A percentile compares a stretch with the other conserved stretches of the same genome.
phyloP scores from a whole-genome alignment of 1,140 invertebrate genomes.

The Lethrus apterus region DNA sequence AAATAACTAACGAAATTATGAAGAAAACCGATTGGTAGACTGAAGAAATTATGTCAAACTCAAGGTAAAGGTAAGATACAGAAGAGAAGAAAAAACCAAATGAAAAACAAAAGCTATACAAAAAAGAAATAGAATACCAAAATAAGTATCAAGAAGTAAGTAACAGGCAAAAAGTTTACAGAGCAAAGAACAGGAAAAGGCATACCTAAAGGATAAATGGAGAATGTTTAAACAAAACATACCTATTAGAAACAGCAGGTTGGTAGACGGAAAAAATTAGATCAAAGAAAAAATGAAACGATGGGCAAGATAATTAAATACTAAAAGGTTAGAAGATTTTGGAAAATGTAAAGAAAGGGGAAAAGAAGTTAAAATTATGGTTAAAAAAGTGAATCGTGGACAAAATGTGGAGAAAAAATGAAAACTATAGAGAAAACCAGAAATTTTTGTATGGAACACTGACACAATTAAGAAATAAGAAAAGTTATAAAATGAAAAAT shows the following conservation, averaged over 20 bases:
- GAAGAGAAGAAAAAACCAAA: not conserved
- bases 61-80: not conserved
- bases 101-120: no score
- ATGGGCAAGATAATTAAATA: no score
- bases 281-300: not conserved
- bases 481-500: not conserved
- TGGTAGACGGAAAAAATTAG: no score
- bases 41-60: not conserved
- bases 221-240: not conserved
- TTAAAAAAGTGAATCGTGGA: no score
- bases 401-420: not conserved
- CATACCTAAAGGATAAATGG: not conserved
- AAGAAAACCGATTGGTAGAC: not conserved
- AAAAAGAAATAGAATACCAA: not conserved
- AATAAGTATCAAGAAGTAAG: not conserved
- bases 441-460: not conserved
- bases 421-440: not conserved
- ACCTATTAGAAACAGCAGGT: no score
- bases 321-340: no score
- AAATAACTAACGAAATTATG: not conserved
- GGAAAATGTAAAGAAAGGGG: no score
- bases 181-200: conserved; percentile 1
- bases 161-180: not conserved
- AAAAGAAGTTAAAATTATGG: no score
- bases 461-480: not conserved